A percentile compares a stretch with the other conserved stretches of the same genome.
These are phyloP conservation scores for Crocallis elinguaria DNA, from an alignment of 2,888 invertebrate species.

Conservation along the genomic window DNA sequence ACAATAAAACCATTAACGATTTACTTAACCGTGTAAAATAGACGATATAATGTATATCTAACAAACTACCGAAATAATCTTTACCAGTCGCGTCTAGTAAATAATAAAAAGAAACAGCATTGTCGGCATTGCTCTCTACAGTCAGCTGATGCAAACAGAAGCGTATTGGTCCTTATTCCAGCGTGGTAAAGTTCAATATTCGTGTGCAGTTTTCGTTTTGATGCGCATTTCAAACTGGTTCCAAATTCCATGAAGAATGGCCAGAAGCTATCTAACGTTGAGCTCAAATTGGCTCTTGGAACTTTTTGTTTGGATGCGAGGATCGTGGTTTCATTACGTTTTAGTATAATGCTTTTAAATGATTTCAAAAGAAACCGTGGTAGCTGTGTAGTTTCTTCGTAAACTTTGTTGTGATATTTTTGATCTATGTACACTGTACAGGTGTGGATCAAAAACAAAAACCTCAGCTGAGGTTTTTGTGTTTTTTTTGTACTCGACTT, in stretches of 20 bases:
- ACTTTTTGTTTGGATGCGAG: neutral
- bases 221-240: constrained; percentile 19
- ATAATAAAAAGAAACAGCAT: constrained; percentile 5
- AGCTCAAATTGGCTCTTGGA: constrained; percentile 3
- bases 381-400: too few species aligned
- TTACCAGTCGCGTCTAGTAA: neutral
- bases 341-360: neutral
- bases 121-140: neutral
- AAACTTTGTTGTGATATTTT: too few species aligned
- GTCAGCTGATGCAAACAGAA: neutral
- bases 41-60: neutral
- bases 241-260: constrained; percentile 10
- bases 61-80: neutral
- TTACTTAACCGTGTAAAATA: neutral
- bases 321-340: neutral
- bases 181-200: constrained; percentile 1
- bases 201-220: neutral
- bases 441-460: too few species aligned
- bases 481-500: too few species aligned
- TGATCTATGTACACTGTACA: too few species aligned
- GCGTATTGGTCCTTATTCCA: neutral
- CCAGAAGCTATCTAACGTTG: constrained; percentile 2
- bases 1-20: neutral
- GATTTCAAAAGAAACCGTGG: too few species aligned
- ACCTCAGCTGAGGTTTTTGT: too few species aligned